Evolutionary conservation across 2,113 vertebrate genomes (phyloP), one percentile per base, ranked within the genome.

Genomic region (Mustela nigripes): DNA sequence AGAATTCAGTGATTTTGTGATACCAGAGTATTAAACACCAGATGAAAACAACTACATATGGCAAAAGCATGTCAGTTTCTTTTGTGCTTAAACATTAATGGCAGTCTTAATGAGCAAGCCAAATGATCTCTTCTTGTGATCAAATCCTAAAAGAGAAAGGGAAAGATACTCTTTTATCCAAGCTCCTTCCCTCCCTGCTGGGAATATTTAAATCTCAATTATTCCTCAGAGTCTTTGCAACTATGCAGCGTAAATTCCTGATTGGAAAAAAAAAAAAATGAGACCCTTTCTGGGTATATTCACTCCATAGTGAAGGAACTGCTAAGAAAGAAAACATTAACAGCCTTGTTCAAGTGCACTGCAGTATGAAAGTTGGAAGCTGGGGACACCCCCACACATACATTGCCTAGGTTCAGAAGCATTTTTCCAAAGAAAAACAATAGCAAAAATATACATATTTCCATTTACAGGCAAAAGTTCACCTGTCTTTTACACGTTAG

Each of bases 261-360:
- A 65, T 6, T 15, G 16, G 16, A 15, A 53, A 16, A 16, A 53
- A 15, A 16, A 16, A 16, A 53, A 16, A 16, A 5, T 0, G 1
- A 3, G 36, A 84, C 36, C 63, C 10, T 94, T 42, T 94, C 84
- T 58, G 33, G 65, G 33, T 39, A 60, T 4, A 50, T 11, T 91
- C 0, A 45, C 0, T 15, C 26, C 15, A 36, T 12, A 58, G 0
- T 45, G 28, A 10, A 95, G 88, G n/a, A 92, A 81, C 5, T 24
- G 9, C n/a, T 89, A 92, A 97, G 39, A 65, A 83, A 85, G 21
- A 67, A 71, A 97, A 97, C 84, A 88, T 3, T 4, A 93, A 78
- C 19, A 9, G 67, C 19, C 42, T 62, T 26, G 10, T 78, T 96
- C 80, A 91, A 22, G 73, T 48, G 53, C 15, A 74, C 0, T 39